Base-by-base conservation (phyloP, 2,113 vertebrate genomes). In the Diadophis punctatus region DNA sequence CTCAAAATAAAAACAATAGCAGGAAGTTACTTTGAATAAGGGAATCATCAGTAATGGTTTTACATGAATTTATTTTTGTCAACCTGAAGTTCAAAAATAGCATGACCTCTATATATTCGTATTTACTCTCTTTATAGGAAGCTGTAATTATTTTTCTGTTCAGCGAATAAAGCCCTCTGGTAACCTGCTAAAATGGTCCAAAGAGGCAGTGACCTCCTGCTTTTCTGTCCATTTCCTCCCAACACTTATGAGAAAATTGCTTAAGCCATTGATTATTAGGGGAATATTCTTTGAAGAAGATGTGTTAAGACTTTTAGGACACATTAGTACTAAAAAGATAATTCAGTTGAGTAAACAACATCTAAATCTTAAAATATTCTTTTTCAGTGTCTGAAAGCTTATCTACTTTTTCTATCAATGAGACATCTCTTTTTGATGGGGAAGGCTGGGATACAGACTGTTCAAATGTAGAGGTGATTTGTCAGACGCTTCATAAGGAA, bases 401-500 rank as follows among this genome's bases (percentile, higher is more conserved):
- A 25, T 97, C 96, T 90, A 90, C 93, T 23, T 39, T 80, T 0
- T 98, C 97, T 87, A 74, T 93, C 60, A 94, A 95, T 87, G 95
- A 97, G 0, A 22, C 90, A n/a, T 91, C 89, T 94, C 46, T 53
- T 94, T 60, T 91, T 53, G 96, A 95, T 93, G 94, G 52, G 30
- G 94, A 97, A 0, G 84, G 92, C 74, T 97, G 96, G 97, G 94
- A 96, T 25, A 86, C 90, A 90, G 94, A 93, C 11, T 90, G 91
- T 55, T 95, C 96, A 68, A 88, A 96, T 91, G 34, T 97, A 84
- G 94, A 91, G 51, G 88, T 92, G 58, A 94, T 99, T 58, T 98
- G 96, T 94, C 97, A 98, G 93, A 97, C 98, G 93, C 95, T 99
- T 93, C 98, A 96, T 94, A 97, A 98, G 23, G 98, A 98, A 93